Evolutionary conservation across 2,888 invertebrate genomes (phyloP).

Genomic region (Volucella zonaria): DNA sequence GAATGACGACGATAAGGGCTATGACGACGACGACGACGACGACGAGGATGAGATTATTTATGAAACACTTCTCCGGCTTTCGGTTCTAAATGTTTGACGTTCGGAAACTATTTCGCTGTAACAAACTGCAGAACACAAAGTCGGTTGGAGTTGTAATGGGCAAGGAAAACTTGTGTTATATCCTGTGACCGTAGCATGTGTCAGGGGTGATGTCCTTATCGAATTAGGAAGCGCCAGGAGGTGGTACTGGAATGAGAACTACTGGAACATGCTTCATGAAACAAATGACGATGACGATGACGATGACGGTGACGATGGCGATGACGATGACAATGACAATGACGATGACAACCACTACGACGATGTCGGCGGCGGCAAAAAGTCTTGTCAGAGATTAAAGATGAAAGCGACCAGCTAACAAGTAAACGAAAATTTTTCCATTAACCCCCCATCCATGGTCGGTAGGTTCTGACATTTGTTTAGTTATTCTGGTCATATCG

Average conservation of each 20-base stretch:
- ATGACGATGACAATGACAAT: neutral
- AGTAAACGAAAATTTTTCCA: slow-evolving; percentile 60
- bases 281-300: slow-evolving; percentile 18
- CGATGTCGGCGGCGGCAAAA: neutral
- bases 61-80: slow-evolving; percentile 38
- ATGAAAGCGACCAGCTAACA: slow-evolving; percentile 49
- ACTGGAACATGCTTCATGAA: slow-evolving; percentile 37
- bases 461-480: slow-evolving; percentile 17
- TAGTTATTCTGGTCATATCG: slow-evolving; percentile 53
- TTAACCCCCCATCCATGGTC: slow-evolving; percentile 2
- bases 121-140: slow-evolving; percentile 38
- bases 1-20: too few relatives aligned
- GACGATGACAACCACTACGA: neutral
- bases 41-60: slow-evolving; percentile 46
- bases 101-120: slow-evolving; percentile 41
- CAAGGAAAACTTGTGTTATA: slow-evolving; percentile 17
- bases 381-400: slow-evolving; percentile 53
- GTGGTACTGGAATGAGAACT: slow-evolving; percentile 7
- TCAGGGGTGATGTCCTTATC: slow-evolving; percentile 51
- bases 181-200: slow-evolving; percentile 56
- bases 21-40: neutral
- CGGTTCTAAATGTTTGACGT: too few relatives aligned
- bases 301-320: neutral
- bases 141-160: slow-evolving; percentile 36
- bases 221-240: slow-evolving; percentile 3